Conservation (phyloP, 2,113 vertebrate genomes). For the Thunnus maccoyii region DNA sequence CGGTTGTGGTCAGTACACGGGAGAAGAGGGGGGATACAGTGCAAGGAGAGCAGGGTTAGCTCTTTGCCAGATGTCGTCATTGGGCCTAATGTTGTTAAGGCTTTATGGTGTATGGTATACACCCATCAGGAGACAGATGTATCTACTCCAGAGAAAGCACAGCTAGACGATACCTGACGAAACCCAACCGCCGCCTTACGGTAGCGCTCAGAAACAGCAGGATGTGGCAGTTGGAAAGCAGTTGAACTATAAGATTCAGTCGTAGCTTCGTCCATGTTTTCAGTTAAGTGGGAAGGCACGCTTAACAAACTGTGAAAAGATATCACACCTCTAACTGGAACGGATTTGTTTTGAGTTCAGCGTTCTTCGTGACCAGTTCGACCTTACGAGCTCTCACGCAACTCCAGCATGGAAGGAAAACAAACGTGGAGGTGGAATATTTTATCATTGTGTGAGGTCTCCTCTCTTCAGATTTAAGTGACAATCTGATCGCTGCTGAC, state of each 20-base stretch:
- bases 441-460: not conserved
- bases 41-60: slow-evolving; percentile 39
- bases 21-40: slow-evolving; percentile 34
- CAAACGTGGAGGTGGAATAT: not conserved
- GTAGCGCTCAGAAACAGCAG: slow-evolving; percentile 9
- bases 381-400: not conserved
- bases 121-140: slow-evolving; percentile 40
- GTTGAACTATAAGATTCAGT: not conserved
- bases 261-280: not conserved
- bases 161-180: slow-evolving; percentile 45
- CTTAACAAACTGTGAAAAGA: not conserved
- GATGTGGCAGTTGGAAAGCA: not conserved
- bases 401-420: not conserved
- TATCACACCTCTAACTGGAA: slow-evolving; percentile 21
- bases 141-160: slow-evolving; percentile 10
- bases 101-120: slow-evolving; percentile 16
- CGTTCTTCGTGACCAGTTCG: not conserved
- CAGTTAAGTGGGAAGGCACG: not conserved
- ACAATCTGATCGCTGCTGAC: not conserved
- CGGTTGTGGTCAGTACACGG: slow-evolving; percentile 74
- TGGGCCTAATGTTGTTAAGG: slow-evolving; percentile 28
- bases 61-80: slow-evolving; percentile 79
- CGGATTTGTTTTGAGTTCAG: not conserved
- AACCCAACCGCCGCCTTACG: not conserved
- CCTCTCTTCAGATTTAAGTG: no score